phyloP scores from a whole-genome alignment of 1,140 invertebrate genomes.

The Scaptodrosophila lebanonensis region DNA sequence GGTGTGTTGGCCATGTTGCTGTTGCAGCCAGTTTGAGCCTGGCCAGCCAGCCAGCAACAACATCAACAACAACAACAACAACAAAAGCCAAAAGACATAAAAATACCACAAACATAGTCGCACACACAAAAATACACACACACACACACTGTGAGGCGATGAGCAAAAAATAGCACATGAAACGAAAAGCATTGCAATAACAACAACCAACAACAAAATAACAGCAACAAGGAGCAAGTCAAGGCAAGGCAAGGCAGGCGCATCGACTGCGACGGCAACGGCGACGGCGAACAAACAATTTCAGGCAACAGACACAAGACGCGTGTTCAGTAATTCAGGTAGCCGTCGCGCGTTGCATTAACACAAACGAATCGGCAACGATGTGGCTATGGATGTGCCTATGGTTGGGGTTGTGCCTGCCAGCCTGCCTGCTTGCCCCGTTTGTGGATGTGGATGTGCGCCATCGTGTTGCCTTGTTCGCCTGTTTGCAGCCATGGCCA shows the following conservation, averaged over 20 bases:
- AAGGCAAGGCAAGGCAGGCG: conserved; percentile 8
- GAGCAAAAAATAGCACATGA: conserved; percentile 54
- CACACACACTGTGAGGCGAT: too few relatives aligned
- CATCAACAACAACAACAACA: neutral
- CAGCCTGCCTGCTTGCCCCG: too few relatives aligned
- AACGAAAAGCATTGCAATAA: conserved; percentile 42
- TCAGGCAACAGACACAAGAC: conserved; percentile 75
- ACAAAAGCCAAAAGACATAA: conserved; percentile 62
- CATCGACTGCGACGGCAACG: conserved; percentile 56
- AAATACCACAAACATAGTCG: conserved; percentile 52
- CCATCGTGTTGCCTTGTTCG: neutral
- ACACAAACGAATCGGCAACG: conserved; percentile 70
- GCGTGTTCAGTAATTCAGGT: conserved; percentile 78
- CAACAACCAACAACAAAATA: conserved; percentile 14
- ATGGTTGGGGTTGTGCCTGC: too few relatives aligned
- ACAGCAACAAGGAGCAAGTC: neutral
- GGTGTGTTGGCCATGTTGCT: conserved; percentile 37
- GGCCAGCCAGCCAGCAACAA: neutral
- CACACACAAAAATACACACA: conserved; percentile 14
- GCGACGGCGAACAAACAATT: conserved; percentile 70
- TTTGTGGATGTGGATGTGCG: neutral
- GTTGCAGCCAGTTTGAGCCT: neutral
- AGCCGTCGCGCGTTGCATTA: conserved; percentile 76
- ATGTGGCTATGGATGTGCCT: too few relatives aligned
- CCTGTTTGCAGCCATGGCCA: conserved; percentile 15